Evolutionary conservation across 2,888 invertebrate genomes (phyloP).

Genomic region (Electrophaes corylata): DNA sequence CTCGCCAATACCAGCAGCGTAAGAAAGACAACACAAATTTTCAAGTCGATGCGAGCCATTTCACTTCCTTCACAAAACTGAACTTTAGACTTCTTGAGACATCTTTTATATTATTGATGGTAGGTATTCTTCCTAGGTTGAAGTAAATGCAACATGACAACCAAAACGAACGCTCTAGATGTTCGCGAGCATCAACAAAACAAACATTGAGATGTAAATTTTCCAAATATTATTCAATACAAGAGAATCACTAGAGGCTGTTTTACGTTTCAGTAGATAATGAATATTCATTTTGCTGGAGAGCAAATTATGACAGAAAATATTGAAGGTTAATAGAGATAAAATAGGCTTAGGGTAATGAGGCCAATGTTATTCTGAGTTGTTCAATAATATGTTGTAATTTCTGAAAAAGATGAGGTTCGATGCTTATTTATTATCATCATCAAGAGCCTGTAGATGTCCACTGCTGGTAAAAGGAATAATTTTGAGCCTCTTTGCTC

Average conservation of each 20-base stretch:
- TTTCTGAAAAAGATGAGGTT: conserved; percentile 1
- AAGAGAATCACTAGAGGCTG: conserved; percentile 35
- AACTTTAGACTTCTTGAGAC: conserved; percentile 27
- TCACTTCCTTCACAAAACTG: conserved; percentile 25
- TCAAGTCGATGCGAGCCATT: conserved; percentile 47
- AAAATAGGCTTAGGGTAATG: conserved; percentile 3
- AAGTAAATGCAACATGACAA: conserved; percentile 31
- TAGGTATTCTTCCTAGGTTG: conserved; percentile 26
- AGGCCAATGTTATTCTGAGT: background rate
- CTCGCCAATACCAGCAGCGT: conserved; percentile 40
- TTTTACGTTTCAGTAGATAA: conserved; percentile 34
- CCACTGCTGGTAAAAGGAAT: background rate
- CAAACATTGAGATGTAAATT: conserved; percentile 37
- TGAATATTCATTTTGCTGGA: conserved; percentile 46
- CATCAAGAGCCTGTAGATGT: background rate
- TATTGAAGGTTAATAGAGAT: conserved; percentile 21
- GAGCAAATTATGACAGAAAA: conserved; percentile 27
- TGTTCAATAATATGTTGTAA: background rate
- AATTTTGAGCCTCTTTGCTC: no score
- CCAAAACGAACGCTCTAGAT: conserved; percentile 32
- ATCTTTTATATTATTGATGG: conserved; percentile 29
- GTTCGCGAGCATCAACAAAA: conserved; percentile 17
- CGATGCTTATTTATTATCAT: background rate
- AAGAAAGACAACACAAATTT: conserved; percentile 43
- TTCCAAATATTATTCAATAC: conserved; percentile 40